These are phyloP conservation scores for Panopea generosa DNA, from an alignment of 2,888 invertebrate genomes.

Conservation along the genomic window DNA sequence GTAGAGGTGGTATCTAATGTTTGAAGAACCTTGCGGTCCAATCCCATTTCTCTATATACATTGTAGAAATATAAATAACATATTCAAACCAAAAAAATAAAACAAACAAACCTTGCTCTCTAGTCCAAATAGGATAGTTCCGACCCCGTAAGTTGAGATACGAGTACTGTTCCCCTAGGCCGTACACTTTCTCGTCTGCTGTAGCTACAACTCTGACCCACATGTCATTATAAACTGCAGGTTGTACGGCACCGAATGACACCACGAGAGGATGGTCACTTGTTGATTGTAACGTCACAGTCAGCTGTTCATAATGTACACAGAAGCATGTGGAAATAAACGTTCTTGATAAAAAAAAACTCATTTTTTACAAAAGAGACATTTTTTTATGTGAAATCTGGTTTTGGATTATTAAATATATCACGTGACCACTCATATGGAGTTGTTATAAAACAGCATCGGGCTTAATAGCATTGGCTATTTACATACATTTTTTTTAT, in stretches of 20 bases:
- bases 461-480: too few relatives aligned
- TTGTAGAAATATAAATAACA: too few relatives aligned
- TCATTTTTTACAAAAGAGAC: neutral
- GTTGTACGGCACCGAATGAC: conserved; percentile 24
- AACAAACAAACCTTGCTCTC: conserved; percentile 84
- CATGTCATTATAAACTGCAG: conserved; percentile 56
- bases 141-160: conserved; percentile 77
- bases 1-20: too few relatives aligned
- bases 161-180: conserved; percentile 81
- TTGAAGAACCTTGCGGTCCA: too few relatives aligned
- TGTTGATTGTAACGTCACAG: conserved; percentile 53
- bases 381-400: neutral
- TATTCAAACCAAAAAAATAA: too few relatives aligned
- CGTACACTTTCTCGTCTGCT: conserved; percentile 74
- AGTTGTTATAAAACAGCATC: too few relatives aligned
- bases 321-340: neutral
- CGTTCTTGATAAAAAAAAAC: neutral
- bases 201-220: conserved; percentile 76
- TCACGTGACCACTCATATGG: too few relatives aligned
- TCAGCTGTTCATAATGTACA: conserved; percentile 33
- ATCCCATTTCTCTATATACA: too few relatives aligned
- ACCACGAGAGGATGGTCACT: conserved; percentile 64
- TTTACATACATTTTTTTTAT: too few relatives aligned
- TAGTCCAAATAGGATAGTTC: conserved; percentile 79
- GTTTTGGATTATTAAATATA: too few relatives aligned